A percentile compares a stretch with the other conserved stretches of the same genome.
These are phyloP conservation scores for Gambusia holbrooki DNA, from an alignment of 2,113 vertebrate species.

Conservation along the genomic window DNA sequence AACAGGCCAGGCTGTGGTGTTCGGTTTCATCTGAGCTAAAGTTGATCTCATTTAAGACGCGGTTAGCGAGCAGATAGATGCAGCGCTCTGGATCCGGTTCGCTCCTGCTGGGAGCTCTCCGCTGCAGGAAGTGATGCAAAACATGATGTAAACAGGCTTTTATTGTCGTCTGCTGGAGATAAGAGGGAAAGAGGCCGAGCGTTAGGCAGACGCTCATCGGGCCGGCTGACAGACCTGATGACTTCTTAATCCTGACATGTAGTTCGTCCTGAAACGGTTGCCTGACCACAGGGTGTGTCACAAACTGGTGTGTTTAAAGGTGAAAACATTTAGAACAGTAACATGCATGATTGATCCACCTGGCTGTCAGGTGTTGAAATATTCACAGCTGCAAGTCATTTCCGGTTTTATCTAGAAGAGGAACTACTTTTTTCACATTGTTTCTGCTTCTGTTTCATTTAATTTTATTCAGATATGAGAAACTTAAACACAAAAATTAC, in stretches of 20 bases:
- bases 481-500: neutral
- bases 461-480: neutral
- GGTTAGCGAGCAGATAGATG: neutral
- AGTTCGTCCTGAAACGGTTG: slow-evolving; percentile 21
- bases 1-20: neutral
- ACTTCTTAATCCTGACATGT: neutral
- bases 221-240: slow-evolving; percentile 1
- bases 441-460: neutral
- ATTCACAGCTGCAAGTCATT: neutral
- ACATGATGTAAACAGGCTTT: slow-evolving; percentile 12
- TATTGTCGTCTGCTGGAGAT: slow-evolving; percentile 3
- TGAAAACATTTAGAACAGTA: neutral
- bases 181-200: neutral
- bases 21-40: neutral
- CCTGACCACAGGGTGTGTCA: neutral
- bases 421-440: neutral
- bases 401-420: neutral
- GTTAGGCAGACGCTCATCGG: neutral
- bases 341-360: no score
- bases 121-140: slow-evolving; percentile 34
- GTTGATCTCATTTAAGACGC: neutral
- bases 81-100: neutral
- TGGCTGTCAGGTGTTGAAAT: neutral
- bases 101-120: neutral
- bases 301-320: neutral